Conservation (phyloP, 1,140 invertebrate species). For the Zaprionus nigranus region DNA sequence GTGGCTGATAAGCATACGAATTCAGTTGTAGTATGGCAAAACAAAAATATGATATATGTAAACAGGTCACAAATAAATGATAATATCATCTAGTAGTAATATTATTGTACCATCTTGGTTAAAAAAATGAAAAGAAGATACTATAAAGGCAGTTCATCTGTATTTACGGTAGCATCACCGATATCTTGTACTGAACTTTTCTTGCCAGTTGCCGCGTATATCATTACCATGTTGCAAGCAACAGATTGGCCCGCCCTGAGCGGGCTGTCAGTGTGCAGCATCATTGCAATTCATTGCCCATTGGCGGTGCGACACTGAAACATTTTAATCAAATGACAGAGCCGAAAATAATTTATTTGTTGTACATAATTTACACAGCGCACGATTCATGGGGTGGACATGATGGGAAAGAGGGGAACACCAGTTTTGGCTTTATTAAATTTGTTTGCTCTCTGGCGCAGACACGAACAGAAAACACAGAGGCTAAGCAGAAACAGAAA, state of each 20-base stretch:
- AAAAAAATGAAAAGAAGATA: too few species aligned
- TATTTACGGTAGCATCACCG: too few species aligned
- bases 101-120: too few species aligned
- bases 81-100: too few species aligned
- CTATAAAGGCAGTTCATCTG: too few species aligned
- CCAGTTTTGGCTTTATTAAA: constrained; percentile 63
- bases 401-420: neutral
- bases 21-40: too few species aligned
- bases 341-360: constrained; percentile 73
- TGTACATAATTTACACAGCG: constrained; percentile 61
- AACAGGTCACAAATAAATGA: too few species aligned
- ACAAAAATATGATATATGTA: too few species aligned
- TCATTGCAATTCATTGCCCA: constrained; percentile 55
- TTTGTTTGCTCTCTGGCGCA: constrained; percentile 57
- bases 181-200: neutral
- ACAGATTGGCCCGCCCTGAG: constrained; percentile 19
- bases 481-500: constrained; percentile 23
- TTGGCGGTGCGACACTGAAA: constrained; percentile 36
- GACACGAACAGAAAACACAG: constrained; percentile 41
- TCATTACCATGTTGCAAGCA: constrained; percentile 26
- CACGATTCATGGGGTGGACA: constrained; percentile 19
- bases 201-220: neutral
- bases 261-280: constrained; percentile 4
- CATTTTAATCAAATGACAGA: constrained; percentile 80
- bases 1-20: too few species aligned